phyloP scores from a whole-genome alignment of 2,888 invertebrate genomes.

The Caenorhabditis sinica region DNA sequence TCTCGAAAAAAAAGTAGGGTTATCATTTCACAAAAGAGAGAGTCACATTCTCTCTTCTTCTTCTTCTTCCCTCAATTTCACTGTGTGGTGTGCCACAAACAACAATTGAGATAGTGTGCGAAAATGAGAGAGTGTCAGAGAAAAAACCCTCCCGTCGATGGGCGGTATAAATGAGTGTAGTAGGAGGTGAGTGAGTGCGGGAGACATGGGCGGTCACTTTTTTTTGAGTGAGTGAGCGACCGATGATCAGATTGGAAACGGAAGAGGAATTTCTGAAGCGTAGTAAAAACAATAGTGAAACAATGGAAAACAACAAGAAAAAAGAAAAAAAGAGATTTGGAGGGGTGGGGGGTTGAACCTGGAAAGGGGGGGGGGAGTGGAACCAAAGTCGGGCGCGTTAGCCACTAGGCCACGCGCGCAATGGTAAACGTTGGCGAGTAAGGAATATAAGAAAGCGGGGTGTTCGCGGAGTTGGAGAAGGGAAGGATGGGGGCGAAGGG shows the following conservation, averaged over 20 bases:
- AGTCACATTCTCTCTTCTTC: background rate
- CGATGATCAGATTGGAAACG: conserved; percentile 15
- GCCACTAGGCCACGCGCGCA: background rate
- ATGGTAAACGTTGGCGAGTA: background rate
- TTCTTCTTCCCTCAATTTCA: background rate
- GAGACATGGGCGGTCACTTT: conserved; percentile 33
- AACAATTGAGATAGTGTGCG: conserved; percentile 8
- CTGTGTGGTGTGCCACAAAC: conserved; percentile 33
- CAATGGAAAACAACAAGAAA: background rate
- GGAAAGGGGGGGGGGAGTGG: background rate
- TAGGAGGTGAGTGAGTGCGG: conserved; percentile 21
- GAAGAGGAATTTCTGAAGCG: too few relatives aligned
- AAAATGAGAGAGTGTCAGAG: background rate
- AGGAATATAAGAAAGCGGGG: background rate
- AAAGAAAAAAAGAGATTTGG: background rate
- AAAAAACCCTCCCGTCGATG: background rate
- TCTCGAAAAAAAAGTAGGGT: background rate
- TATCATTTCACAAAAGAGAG: background rate
- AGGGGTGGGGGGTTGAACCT: background rate
- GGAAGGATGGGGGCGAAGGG: background rate
- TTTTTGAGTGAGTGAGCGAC: conserved; percentile 19
- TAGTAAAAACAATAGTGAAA: too few relatives aligned
- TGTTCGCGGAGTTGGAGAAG: background rate
- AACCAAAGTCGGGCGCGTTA: background rate
- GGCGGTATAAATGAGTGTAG: conserved; percentile 15